These are phyloP conservation scores for Harpalus rubripes DNA, from an alignment of 2,888 invertebrate genomes.

Conservation along the genomic window DNA sequence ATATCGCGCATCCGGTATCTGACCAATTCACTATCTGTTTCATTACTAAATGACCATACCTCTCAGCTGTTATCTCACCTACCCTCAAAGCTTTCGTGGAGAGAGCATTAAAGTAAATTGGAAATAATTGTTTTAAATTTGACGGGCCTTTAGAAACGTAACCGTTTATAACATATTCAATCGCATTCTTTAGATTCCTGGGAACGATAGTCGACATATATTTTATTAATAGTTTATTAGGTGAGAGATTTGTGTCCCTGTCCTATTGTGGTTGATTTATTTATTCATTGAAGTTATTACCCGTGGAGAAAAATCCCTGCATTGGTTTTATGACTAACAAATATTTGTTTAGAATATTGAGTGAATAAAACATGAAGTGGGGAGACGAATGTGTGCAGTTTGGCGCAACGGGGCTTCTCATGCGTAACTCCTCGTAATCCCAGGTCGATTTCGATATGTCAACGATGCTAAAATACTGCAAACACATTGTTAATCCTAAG, in stretches of 20 bases:
- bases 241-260: constrained; percentile 7
- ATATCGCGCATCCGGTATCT: too few species aligned
- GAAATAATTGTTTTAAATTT: too few species aligned
- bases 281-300: constrained; percentile 54
- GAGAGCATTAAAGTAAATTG: too few species aligned
- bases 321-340: constrained; percentile 54
- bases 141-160: too few species aligned
- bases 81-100: too few species aligned
- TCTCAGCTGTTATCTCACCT: too few species aligned
- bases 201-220: neutral
- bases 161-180: too few species aligned
- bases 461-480: constrained; percentile 65
- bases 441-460: constrained; percentile 64
- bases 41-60: too few species aligned
- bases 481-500: constrained; percentile 64
- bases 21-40: too few species aligned
- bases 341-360: constrained; percentile 60
- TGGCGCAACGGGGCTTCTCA: constrained; percentile 8
- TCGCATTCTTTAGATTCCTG: neutral
- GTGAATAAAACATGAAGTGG: constrained; percentile 51
- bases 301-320: constrained; percentile 52
- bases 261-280: constrained; percentile 36
- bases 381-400: neutral
- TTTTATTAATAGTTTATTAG: neutral
- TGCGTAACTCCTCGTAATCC: constrained; percentile 57